Evolutionary conservation across 2,113 vertebrate genomes (phyloP).

Genomic region (Leucopsar rothschildi): DNA sequence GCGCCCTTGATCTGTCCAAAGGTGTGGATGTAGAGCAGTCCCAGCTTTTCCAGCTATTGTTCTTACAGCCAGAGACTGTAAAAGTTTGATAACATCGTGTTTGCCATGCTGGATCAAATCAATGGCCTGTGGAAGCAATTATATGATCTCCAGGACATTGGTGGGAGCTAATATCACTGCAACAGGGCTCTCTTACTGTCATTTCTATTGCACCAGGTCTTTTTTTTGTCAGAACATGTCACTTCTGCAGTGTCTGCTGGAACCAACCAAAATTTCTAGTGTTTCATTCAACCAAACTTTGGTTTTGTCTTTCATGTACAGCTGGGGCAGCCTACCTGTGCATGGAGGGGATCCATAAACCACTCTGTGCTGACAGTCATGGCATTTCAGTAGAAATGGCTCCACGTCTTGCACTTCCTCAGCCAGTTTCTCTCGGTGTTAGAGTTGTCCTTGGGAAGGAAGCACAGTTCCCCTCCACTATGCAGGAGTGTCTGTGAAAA

Average conservation of each 20-base stretch:
- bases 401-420: background rate
- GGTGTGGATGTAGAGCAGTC: background rate
- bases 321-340: background rate
- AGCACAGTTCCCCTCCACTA: background rate
- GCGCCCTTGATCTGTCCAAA: background rate
- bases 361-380: background rate
- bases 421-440: background rate
- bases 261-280: background rate
- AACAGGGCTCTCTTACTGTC: background rate
- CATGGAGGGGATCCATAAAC: background rate
- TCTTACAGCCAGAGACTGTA: background rate
- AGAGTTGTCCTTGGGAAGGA: background rate
- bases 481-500: accelerated
- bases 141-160: background rate
- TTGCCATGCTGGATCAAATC: background rate
- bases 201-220: background rate
- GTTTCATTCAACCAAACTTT: background rate
- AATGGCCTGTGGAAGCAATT: background rate
- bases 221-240: background rate
- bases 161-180: background rate
- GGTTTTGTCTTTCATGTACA: background rate
- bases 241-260: background rate
- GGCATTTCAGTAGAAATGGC: background rate
- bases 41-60: background rate
- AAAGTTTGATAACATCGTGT: background rate